Percentiles rank a stretch among this genome's conserved stretches.
Conservation (phyloP, 2,113 vertebrate species). For the Syngnathoides biaculeatus region DNA sequence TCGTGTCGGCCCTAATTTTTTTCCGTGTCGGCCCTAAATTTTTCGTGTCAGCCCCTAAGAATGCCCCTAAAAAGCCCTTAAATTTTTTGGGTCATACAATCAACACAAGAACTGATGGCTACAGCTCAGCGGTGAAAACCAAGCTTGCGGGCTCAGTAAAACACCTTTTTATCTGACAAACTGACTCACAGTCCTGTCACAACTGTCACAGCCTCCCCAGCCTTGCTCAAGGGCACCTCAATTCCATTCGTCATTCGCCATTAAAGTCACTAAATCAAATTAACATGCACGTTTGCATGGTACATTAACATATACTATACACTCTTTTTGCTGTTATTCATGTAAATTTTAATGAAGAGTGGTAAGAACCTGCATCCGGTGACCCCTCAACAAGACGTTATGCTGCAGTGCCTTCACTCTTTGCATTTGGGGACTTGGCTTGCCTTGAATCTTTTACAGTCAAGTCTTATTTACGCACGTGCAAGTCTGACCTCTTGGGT, state of each 20-base stretch:
- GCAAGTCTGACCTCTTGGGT: not conserved
- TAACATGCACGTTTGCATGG: not conserved
- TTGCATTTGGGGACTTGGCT: slow-evolving; percentile 2
- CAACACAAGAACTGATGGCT: no score
- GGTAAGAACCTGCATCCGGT: not conserved
- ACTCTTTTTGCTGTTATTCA: not conserved
- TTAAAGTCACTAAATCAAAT: not conserved
- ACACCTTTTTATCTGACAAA: no score
- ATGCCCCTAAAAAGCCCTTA: no score
- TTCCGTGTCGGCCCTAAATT: no score
- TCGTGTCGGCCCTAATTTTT: no score
- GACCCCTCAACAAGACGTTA: not conserved
- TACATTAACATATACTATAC: no score
- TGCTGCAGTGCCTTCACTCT: not conserved
- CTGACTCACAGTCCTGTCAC: no score
- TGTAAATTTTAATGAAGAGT: not conserved
- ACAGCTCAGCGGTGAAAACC: no score
- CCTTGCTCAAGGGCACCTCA: not conserved
- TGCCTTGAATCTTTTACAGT: not conserved
- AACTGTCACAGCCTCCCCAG: no score
- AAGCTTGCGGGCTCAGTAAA: no score
- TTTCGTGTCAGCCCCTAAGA: no score
- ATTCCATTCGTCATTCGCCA: not conserved
- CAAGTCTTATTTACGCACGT: not conserved
- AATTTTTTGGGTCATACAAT: no score